These are phyloP conservation scores for Tauraco erythrolophus DNA, from an alignment of 2,113 vertebrate genomes.

Conservation along the genomic window DNA sequence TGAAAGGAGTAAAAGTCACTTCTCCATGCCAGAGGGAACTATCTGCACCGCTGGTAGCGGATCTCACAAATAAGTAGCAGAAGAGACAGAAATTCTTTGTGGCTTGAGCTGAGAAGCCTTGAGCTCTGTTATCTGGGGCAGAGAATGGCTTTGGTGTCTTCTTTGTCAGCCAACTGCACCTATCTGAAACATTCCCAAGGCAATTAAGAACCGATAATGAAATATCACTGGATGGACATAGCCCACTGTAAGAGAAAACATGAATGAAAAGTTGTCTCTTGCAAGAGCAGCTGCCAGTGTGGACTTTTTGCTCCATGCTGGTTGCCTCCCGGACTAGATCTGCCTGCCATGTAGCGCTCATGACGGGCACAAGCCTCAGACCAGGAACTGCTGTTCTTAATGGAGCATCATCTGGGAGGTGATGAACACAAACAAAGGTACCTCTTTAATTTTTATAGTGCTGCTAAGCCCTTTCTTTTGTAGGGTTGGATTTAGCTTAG, in stretches of 20 bases:
- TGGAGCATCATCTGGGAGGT: background rate
- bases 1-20: background rate
- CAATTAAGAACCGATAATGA: background rate
- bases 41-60: background rate
- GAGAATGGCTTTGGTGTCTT: background rate
- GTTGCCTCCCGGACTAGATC: background rate
- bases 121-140: background rate
- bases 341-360: background rate
- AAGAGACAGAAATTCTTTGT: background rate
- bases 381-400: background rate
- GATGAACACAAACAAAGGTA: conserved; percentile 32
- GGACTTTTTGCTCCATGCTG: background rate
- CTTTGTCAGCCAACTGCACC: background rate
- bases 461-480: conserved; percentile 45
- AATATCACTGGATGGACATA: background rate
- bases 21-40: background rate
- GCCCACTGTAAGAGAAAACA: background rate
- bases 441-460: conserved; percentile 20
- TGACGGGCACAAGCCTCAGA: background rate
- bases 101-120: background rate
- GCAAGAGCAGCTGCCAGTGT: background rate
- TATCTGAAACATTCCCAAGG: background rate
- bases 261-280: background rate
- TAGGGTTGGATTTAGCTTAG: conserved; percentile 2
- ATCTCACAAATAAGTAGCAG: background rate